These are phyloP conservation scores for Coracias cyanogaster DNA, from an alignment of 2,797 vertebrate genomes.

Conservation along the genomic window DNA sequence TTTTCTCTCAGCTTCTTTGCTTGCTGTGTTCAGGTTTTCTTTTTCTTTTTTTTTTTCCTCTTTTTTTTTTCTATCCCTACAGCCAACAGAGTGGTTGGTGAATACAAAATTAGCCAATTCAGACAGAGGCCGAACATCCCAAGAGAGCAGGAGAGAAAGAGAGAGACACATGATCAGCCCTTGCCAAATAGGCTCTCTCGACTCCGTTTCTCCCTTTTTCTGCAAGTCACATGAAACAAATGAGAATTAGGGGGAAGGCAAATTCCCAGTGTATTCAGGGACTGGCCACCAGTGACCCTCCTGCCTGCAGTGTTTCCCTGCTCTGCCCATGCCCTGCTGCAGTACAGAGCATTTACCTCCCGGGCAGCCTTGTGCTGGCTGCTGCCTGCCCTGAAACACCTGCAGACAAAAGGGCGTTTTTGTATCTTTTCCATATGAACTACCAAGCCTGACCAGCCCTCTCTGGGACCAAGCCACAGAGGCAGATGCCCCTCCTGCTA, in stretches of 20 bases:
- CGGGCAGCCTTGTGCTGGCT: neutral
- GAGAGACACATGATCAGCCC: conserved; percentile 28
- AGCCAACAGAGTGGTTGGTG: conserved; percentile 27
- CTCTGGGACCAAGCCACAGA: neutral
- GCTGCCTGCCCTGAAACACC: neutral
- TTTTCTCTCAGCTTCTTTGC: neutral
- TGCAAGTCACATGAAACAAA: conserved; percentile 20
- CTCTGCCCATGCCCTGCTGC: neutral
- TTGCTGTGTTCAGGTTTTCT: conserved; percentile 35
- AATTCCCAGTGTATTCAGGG: neutral
- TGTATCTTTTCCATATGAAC: neutral
- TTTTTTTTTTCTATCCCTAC: neutral
- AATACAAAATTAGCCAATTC: conserved; percentile 65
- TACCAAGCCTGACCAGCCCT: neutral
- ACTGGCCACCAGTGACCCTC: neutral
- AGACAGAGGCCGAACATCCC: conserved; percentile 35
- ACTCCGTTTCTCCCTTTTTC: neutral
- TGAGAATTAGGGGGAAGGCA: neutral
- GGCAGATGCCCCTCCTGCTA: neutral
- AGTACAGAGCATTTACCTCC: neutral
- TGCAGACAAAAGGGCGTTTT: neutral
- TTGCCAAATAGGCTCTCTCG: neutral
- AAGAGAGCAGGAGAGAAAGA: conserved; percentile 5
- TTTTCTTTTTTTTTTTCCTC: neutral
- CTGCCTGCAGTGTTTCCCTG: neutral